Evolutionary conservation across 2,797 vertebrate genomes (phyloP), one percentile per base, ranked within the genome.

Genomic region (Sciurus carolinensis): DNA sequence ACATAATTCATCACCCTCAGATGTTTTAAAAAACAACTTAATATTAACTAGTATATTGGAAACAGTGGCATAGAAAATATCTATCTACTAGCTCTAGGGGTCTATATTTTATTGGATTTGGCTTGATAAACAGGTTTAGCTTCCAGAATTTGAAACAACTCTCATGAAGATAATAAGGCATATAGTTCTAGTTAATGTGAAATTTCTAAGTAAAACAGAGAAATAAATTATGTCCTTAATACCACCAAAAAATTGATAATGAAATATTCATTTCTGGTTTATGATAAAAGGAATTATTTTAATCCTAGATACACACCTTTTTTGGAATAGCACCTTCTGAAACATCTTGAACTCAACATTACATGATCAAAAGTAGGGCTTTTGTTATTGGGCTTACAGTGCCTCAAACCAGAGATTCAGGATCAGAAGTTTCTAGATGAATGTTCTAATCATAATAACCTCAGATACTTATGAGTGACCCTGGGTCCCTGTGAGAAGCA

Each of bases 41-140:
- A 66, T 22, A 22, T 15, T n/a, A 86, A 77, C 71, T 28, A 57
- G 44, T 10, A 71, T n/a, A 10, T 42, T 33, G 73, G 67, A 67
- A 77, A 69, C 3, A 15, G 47, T 1, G 73, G 36, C 75, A 42
- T 22, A 2, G 13, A 84, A 67, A 36, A 66, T 2, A 72, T 54
- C 36, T 67, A 42, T 33, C 50, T 44, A 18, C 73, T 36, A 54
- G 77, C 39, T 54, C 50, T 81, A 44, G 11, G 22, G 62, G 62
- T 52, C 80, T 54, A 14, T 28, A 24, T 13, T 88, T 66, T 36
- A 73, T 69, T 52, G 71, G 17, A 33, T 92, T 71, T 66, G 54
- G 30, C 73, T 77, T 72, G 22, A 88, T 36, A 97, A 96, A 94
- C 44, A 83, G 24, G 52, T 83, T 96, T 87, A 90, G 80, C 44